These are phyloP conservation scores for Philonicus albiceps DNA, from an alignment of 2,888 invertebrate species.

Conservation along the genomic window DNA sequence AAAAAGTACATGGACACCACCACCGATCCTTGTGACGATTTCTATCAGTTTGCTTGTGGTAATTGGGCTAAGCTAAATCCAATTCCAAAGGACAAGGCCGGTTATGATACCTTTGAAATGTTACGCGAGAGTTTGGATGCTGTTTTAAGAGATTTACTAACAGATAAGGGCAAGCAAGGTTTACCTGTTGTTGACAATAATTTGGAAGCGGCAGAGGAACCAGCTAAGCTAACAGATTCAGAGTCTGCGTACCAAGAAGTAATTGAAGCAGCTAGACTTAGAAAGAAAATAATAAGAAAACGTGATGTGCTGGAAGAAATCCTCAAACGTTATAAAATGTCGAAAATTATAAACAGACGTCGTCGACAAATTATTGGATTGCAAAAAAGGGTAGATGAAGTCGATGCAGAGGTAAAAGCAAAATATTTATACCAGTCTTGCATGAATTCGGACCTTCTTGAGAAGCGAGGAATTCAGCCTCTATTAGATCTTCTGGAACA, in stretches of 20 bases:
- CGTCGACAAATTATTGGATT: neutral
- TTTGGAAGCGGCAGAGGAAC: neutral
- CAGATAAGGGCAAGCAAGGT: constrained; percentile 57
- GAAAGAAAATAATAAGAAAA: constrained; percentile 7
- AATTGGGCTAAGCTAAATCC: constrained; percentile 86
- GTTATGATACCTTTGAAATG: constrained; percentile 91
- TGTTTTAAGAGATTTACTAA: constrained; percentile 73
- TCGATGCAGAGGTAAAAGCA: constrained; percentile 79
- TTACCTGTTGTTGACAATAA: neutral
- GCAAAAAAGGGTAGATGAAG: constrained; percentile 41
- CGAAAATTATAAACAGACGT: neutral
- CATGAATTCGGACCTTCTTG: constrained; percentile 79
- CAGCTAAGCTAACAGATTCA: neutral
- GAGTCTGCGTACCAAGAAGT: neutral
- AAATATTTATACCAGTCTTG: constrained; percentile 86
- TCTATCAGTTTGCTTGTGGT: constrained; percentile 86
- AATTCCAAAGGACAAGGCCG: constrained; percentile 87
- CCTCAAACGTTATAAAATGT: neutral
- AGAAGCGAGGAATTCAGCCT: constrained; percentile 76
- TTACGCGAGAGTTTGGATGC: constrained; percentile 80
- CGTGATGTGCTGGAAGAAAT: neutral
- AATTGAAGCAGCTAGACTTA: neutral
- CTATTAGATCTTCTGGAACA: constrained; percentile 72
- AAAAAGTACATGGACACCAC: constrained; percentile 76
- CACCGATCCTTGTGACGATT: constrained; percentile 81